A percentile compares a stretch with the other conserved stretches of the same genome.
phyloP scores from a whole-genome alignment of 2,888 invertebrate species.

The Pinctada fucata region DNA sequence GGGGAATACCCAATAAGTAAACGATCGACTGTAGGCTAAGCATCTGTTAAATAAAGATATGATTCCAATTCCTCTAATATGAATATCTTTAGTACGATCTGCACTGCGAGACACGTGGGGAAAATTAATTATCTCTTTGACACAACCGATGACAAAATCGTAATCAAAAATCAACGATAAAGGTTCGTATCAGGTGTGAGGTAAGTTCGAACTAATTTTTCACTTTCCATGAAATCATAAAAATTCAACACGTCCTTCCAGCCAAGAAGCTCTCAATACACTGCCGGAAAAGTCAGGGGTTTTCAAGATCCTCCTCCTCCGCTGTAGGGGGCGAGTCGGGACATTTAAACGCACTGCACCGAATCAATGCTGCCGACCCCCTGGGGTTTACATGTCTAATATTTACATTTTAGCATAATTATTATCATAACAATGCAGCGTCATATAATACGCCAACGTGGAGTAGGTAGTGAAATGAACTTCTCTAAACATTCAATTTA shows the following conservation, averaged over 20 bases:
- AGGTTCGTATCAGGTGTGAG: not conserved
- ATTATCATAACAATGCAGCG: slow-evolving; percentile 9
- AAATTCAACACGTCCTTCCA: slow-evolving; percentile 4
- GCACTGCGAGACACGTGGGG: too few species aligned
- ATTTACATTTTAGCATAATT: not conserved
- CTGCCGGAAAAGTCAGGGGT: not conserved
- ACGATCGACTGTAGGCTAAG: too few species aligned
- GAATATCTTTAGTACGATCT: too few species aligned
- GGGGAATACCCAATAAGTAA: too few species aligned
- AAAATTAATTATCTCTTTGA: too few species aligned
- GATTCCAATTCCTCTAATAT: too few species aligned
- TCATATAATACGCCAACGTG: slow-evolving; percentile 25
- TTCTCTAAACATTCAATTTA: too few species aligned
- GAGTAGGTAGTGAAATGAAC: not conserved
- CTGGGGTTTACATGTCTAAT: slow-evolving; percentile 24
- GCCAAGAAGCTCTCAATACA: too few species aligned
- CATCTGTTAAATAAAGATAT: too few species aligned
- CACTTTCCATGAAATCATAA: not conserved
- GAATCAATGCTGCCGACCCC: slow-evolving; percentile 23
- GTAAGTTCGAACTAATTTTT: not conserved
- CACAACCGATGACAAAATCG: not conserved
- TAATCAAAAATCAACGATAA: slow-evolving; percentile 13
- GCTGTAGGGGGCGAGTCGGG: slow-evolving; percentile 22
- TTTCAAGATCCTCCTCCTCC: not conserved
- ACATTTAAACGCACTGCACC: slow-evolving; percentile 18